Percentiles rank a stretch among this genome's conserved stretches.
These are phyloP conservation scores for Eudemis profundana DNA, from an alignment of 2,888 invertebrate genomes.

Conservation along the genomic window DNA sequence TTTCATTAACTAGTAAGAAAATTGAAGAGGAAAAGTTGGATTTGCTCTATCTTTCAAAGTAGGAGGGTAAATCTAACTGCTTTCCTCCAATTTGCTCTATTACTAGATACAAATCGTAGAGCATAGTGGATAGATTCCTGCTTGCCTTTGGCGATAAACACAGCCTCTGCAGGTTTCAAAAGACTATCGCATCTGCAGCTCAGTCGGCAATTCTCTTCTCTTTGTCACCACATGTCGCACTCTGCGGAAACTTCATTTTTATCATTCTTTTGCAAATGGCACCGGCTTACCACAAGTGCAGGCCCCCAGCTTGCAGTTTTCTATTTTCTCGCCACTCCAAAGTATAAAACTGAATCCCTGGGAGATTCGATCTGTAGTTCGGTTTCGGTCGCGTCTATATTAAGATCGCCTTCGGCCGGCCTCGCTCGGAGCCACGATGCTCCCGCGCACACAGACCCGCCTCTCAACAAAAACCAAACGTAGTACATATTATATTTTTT, in stretches of 20 bases:
- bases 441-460: conserved; percentile 69
- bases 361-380: conserved; percentile 69
- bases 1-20: no score
- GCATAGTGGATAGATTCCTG: no score
- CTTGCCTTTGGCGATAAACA: background rate
- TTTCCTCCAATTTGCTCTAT: no score
- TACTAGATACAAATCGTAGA: no score
- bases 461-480: conserved; percentile 78
- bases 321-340: conserved; percentile 54
- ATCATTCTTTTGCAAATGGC: conserved; percentile 49
- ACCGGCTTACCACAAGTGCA: conserved; percentile 55
- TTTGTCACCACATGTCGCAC: conserved; percentile 42
- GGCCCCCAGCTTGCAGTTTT: conserved; percentile 54
- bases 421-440: conserved; percentile 68
- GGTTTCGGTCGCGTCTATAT: conserved; percentile 79
- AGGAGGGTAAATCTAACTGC: no score
- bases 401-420: conserved; percentile 76
- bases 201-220: conserved; percentile 20
- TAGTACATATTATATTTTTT: conserved; percentile 81
- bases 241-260: conserved; percentile 44
- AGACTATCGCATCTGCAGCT: conserved; percentile 12
- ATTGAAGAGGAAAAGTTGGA: no score
- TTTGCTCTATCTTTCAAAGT: no score
- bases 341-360: conserved; percentile 74
- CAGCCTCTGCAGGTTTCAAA: background rate